Conservation (phyloP, 2,113 vertebrate species). For the Casuarius casuarius region DNA sequence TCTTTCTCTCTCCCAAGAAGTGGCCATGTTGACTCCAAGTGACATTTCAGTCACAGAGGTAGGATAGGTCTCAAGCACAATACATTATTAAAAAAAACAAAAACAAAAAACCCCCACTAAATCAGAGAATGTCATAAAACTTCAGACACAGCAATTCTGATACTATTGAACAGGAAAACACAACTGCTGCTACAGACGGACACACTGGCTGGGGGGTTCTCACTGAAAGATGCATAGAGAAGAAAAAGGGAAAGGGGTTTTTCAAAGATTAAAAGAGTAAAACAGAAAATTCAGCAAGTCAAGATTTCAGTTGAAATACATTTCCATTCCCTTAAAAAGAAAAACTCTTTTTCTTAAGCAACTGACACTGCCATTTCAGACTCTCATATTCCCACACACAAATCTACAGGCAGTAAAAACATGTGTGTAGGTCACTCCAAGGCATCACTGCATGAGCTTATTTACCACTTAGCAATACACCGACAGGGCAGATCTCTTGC, state of each 20-base stretch:
- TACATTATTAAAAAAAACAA: neutral
- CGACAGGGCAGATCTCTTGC: neutral
- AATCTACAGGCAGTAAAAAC: neutral
- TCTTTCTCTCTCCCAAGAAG: neutral
- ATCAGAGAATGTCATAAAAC: neutral
- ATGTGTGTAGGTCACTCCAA: neutral
- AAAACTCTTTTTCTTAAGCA: neutral
- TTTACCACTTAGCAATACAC: neutral
- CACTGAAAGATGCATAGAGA: neutral
- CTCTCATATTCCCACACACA: neutral
- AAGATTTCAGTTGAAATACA: neutral
- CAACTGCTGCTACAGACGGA: neutral
- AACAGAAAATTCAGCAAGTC: neutral
- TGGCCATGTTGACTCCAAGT: neutral
- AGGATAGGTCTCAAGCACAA: neutral
- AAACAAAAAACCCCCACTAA: neutral
- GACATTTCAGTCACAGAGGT: slow-evolving; percentile 15
- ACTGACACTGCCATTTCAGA: neutral
- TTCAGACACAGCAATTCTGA: neutral
- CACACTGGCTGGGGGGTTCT: neutral
- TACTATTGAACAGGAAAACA: neutral
- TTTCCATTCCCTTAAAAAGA: neutral
- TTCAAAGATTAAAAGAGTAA: neutral
- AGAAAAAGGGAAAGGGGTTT: neutral
- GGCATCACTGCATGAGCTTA: neutral